Conservation (phyloP, 2,888 invertebrate species). For the Drosophila koepferae region DNA sequence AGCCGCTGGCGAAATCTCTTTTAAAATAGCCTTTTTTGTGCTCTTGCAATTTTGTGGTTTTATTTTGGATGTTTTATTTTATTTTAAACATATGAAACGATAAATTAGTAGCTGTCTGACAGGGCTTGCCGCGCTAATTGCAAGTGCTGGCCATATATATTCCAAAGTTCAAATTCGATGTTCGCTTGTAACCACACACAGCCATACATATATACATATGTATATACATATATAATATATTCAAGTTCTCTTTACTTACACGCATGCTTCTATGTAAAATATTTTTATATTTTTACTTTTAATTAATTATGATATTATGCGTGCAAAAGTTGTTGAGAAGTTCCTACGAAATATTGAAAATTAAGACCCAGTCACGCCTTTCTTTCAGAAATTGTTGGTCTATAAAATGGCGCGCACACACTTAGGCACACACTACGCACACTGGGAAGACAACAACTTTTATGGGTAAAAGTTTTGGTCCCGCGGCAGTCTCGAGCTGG, state of each 20-base stretch:
- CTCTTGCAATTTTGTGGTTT: constrained; percentile 21
- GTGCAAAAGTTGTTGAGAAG: constrained; percentile 55
- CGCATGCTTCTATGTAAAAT: constrained; percentile 14
- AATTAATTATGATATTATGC: constrained; percentile 74
- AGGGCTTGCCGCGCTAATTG: constrained; percentile 70
- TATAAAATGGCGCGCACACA: constrained; percentile 46
- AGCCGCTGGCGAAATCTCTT: constrained; percentile 52
- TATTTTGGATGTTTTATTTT: constrained; percentile 36
- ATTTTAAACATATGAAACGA: constrained; percentile 76
- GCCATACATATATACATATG: too few species aligned
- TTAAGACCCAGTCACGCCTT: constrained; percentile 53
- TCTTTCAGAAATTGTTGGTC: constrained; percentile 42
- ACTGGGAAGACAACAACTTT: constrained; percentile 46
- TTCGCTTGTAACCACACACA: constrained; percentile 1
- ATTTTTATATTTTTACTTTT: constrained; percentile 30
- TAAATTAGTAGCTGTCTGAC: constrained; percentile 68
- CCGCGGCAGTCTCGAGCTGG: constrained; percentile 45
- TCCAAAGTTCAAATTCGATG: constrained; percentile 49
- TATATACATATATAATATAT: constrained; percentile 12
- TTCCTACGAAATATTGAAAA: constrained; percentile 72
- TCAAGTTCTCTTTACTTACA: constrained; percentile 41
- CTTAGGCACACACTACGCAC: constrained; percentile 1
- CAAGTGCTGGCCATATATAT: constrained; percentile 62
- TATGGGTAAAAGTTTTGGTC: constrained; percentile 64
- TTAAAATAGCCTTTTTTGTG: constrained; percentile 32